These are phyloP conservation scores for Oreochromis spilurus DNA, from an alignment of 2,113 vertebrate species.

Conservation along the genomic window DNA sequence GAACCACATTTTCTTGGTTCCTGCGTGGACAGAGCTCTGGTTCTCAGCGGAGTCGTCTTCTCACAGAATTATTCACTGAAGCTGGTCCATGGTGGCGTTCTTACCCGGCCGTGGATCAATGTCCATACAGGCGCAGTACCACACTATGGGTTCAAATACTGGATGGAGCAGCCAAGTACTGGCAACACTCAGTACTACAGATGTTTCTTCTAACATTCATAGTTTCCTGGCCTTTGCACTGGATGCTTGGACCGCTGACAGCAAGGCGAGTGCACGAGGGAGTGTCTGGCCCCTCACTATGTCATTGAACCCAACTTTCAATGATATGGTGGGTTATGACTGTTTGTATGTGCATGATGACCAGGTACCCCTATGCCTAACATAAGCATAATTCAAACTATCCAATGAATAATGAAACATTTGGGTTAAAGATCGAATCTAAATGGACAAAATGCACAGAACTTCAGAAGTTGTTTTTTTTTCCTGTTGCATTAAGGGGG, in stretches of 20 bases:
- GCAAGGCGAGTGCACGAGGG: background rate
- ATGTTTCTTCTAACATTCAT: background rate
- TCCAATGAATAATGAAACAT: background rate
- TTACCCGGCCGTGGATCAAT: background rate
- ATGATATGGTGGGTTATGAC: background rate
- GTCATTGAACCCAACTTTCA: background rate
- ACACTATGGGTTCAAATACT: background rate
- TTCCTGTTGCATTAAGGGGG: background rate
- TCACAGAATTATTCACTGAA: background rate
- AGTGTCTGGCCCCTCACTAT: background rate
- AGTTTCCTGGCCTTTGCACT: background rate
- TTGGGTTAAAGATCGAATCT: background rate
- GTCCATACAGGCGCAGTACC: background rate
- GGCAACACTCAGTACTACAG: accelerated
- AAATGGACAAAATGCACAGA: background rate
- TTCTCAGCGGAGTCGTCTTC: background rate
- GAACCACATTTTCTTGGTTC: background rate
- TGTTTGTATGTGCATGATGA: background rate
- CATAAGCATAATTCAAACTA: background rate
- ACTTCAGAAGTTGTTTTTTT: background rate
- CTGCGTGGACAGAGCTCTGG: accelerated
- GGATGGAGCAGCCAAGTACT: background rate
- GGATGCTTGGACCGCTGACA: background rate
- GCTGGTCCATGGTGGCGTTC: background rate
- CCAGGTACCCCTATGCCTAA: background rate